Conservation (phyloP, 2,113 vertebrate species). For the Megaceryle maxima region DNA sequence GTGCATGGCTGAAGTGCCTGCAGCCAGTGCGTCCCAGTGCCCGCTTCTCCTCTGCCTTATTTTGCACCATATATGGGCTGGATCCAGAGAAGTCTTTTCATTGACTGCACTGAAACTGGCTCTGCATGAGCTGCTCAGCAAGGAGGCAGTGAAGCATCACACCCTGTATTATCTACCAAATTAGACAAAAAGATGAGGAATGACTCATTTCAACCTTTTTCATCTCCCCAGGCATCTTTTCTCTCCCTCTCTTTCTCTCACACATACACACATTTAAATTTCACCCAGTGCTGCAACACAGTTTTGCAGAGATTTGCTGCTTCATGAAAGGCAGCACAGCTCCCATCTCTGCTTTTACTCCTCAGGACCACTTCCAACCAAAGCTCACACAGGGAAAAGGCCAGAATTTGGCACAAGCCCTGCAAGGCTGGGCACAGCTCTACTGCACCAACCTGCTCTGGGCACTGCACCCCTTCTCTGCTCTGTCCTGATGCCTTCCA, state of each 20-base stretch:
- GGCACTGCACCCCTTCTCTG: background rate
- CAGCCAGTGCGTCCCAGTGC: background rate
- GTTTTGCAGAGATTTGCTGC: background rate
- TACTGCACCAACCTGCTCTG: accelerated
- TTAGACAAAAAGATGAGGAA: background rate
- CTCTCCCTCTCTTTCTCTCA: background rate
- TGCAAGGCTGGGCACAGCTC: background rate
- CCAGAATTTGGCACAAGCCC: background rate
- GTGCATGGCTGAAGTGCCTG: accelerated
- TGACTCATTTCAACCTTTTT: constrained; percentile 26
- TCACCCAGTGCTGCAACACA: background rate
- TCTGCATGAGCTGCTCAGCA: background rate
- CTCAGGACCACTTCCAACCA: accelerated
- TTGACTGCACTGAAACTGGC: background rate
- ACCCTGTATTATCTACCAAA: background rate
- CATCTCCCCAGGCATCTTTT: background rate
- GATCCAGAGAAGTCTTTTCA: background rate
- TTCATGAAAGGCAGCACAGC: background rate
- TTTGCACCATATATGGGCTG: constrained; percentile 3
- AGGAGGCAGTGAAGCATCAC: constrained; percentile 1
- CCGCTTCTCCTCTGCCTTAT: background rate
- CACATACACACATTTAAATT: background rate
- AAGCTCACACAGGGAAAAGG: accelerated
- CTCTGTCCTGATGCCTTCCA: background rate
- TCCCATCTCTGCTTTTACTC: background rate